Percentiles rank a stretch among this genome's conserved stretches.
Evolutionary conservation across 1,140 invertebrate species (phyloP).

Genomic region (Vanessa tameamea): DNA sequence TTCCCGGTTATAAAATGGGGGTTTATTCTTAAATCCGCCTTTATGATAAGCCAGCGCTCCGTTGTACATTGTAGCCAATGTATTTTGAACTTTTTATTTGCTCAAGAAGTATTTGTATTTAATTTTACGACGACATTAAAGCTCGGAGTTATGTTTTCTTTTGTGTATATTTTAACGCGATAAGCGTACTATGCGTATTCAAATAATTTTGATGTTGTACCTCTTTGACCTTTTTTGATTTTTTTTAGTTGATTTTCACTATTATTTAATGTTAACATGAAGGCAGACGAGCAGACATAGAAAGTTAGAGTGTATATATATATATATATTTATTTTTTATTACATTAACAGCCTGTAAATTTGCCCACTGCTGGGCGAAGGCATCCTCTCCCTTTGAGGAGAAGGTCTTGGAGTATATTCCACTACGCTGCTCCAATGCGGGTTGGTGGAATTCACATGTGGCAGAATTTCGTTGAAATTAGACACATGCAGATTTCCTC

Average conservation of each 20-base stretch:
- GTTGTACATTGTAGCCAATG: slow-evolving; percentile 16
- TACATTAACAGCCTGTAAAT: too few species aligned
- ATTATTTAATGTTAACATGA: too few species aligned
- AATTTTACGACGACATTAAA: slow-evolving; percentile 8
- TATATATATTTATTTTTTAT: too few species aligned
- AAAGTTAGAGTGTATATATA: too few species aligned
- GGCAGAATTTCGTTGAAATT: too few species aligned
- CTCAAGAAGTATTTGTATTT: neutral
- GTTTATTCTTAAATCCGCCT: slow-evolving; percentile 23
- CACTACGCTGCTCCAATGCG: too few species aligned
- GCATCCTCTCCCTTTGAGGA: too few species aligned
- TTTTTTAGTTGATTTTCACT: neutral
- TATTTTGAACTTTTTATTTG: slow-evolving; percentile 12
- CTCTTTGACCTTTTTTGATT: neutral
- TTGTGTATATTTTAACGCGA: slow-evolving; percentile 1
- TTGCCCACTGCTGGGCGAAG: too few species aligned
- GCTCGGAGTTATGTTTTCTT: neutral
- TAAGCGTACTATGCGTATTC: neutral
- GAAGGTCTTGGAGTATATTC: too few species aligned
- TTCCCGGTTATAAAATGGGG: slow-evolving; percentile 17
- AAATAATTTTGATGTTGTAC: neutral
- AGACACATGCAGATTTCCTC: too few species aligned
- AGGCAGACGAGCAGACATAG: too few species aligned
- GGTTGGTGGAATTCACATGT: too few species aligned
- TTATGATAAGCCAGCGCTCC: slow-evolving; percentile 19